phyloP scores from a whole-genome alignment of 1,140 invertebrate species.

The Coenobita brevimanus region DNA sequence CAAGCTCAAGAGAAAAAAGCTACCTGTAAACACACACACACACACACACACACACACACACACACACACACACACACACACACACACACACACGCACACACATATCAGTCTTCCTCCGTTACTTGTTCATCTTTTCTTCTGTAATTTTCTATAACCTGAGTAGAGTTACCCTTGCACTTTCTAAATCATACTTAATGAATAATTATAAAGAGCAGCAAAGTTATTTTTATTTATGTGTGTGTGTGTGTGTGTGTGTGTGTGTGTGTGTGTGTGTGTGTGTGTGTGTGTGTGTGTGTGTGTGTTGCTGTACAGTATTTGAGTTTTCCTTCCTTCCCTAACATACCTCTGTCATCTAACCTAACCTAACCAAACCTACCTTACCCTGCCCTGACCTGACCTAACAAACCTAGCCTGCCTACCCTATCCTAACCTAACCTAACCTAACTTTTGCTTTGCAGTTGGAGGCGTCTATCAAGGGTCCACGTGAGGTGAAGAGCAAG shows the following conservation, averaged over 20 bases:
- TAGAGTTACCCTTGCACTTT: no score
- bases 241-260: no score
- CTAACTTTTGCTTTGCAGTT: constrained; percentile 20
- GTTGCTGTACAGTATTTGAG: background rate
- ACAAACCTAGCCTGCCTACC: background rate
- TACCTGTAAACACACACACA: background rate
- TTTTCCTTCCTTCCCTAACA: background rate
- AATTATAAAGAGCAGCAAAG: no score
- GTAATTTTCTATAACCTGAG: no score
- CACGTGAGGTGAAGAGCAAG: constrained; percentile 39
- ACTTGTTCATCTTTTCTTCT: no score
- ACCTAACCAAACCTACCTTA: no score
- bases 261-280: no score
- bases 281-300: background rate
- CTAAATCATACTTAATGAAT: no score
- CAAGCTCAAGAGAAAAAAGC: background rate
- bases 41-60: background rate
- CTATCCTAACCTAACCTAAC: background rate
- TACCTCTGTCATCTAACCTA: background rate
- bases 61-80: background rate
- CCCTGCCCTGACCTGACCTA: no score
- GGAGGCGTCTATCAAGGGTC: constrained; percentile 33
- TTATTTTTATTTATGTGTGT: no score
- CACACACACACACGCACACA: background rate
- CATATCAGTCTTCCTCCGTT: no score